Conservation (phyloP, 2,113 vertebrate species). For the Eudyptes chrysolophus region DNA sequence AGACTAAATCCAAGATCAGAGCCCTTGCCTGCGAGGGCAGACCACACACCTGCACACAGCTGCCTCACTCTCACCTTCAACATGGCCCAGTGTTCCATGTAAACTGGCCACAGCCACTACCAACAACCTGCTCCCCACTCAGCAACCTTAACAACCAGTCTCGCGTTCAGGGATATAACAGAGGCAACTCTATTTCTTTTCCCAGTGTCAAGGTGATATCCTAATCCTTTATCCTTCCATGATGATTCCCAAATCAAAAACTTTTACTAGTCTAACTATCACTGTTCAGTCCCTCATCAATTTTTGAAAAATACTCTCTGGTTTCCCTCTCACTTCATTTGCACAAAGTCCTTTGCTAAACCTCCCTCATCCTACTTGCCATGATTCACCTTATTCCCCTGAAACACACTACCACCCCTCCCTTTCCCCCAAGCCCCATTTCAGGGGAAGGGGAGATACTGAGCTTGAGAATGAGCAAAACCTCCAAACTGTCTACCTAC, state of each 20-base stretch:
- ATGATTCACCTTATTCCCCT: background rate
- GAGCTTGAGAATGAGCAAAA: background rate
- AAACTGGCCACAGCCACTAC: background rate
- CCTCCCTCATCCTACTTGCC: background rate
- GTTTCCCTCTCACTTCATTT: background rate
- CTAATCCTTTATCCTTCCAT: background rate
- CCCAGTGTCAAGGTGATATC: background rate
- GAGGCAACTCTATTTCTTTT: background rate
- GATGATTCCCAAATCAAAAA: background rate
- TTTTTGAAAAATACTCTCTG: background rate
- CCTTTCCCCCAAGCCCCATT: background rate
- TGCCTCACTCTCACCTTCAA: background rate
- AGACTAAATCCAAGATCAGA: background rate
- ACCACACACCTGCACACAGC: background rate
- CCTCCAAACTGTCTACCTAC: background rate
- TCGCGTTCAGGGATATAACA: background rate
- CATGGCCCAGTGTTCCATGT: rapidly evolving
- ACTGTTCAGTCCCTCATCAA: background rate
- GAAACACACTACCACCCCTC: background rate
- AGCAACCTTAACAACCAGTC: background rate
- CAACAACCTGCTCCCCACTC: background rate
- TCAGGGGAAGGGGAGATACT: background rate
- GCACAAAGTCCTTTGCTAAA: background rate
- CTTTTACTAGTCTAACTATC: background rate
- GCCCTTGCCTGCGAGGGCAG: rapidly evolving